Evolutionary conservation across 1,140 invertebrate species (phyloP).

Genomic region (Drosophila novamexicana): DNA sequence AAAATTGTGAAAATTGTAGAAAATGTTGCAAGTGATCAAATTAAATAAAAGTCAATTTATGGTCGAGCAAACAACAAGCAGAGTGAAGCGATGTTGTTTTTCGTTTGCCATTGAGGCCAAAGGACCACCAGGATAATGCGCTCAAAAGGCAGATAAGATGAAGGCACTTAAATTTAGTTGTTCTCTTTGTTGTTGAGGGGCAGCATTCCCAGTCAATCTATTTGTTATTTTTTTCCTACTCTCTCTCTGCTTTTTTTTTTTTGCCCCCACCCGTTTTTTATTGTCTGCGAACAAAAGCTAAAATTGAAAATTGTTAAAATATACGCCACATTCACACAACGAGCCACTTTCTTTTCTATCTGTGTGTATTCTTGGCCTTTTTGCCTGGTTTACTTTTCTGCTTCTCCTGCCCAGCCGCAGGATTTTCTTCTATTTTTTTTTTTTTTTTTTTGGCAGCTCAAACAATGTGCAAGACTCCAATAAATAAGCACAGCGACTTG

Average conservation of each 20-base stretch:
- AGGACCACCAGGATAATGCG: conserved; percentile 44
- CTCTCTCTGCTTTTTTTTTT: conserved; percentile 17
- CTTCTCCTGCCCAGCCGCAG: not conserved
- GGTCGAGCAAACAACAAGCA: conserved; percentile 26
- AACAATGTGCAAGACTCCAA: conserved; percentile 80
- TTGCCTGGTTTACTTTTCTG: conserved; percentile 75
- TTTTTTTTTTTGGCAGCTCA: conserved; percentile 48
- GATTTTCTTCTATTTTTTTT: not conserved
- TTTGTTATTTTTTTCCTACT: conserved; percentile 25
- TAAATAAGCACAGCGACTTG: conserved; percentile 71
- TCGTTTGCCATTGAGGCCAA: conserved; percentile 8
- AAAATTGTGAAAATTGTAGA: conserved; percentile 45
- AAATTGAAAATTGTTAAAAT: conserved; percentile 82
- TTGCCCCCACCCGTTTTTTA: conserved; percentile 16
- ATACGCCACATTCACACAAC: conserved; percentile 50
- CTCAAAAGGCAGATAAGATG: conserved; percentile 61
- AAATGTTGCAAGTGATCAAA: conserved; percentile 58
- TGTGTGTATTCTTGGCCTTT: conserved; percentile 69
- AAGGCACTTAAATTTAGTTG: conserved; percentile 76
- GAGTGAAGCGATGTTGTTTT: conserved; percentile 10
- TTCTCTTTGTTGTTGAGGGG: conserved; percentile 44
- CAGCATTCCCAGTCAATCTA: conserved; percentile 37
- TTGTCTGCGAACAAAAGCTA: conserved; percentile 77
- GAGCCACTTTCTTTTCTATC: conserved; percentile 69
- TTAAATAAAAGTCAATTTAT: conserved; percentile 70